Percentiles rank a stretch among this genome's conserved stretches.
Conservation (phyloP, 2,113 vertebrate genomes). For the Saguinus midas region DNA sequence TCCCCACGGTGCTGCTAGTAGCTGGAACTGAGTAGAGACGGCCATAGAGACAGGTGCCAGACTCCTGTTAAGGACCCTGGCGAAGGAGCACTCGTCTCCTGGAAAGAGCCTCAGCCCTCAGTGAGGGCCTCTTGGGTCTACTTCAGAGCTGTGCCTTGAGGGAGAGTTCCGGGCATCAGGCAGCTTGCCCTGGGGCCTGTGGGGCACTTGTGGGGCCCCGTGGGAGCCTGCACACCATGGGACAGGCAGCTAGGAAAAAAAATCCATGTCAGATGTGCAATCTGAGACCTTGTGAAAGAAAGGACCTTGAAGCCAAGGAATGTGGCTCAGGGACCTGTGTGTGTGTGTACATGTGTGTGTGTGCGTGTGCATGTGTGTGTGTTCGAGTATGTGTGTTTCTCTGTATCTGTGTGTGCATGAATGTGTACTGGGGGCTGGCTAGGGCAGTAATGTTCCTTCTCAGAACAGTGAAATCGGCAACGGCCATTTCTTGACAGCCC, state of each 20-base stretch:
- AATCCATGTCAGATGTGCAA: background rate
- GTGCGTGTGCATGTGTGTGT: fast-evolving
- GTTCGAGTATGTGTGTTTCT: fast-evolving
- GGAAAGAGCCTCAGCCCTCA: fast-evolving
- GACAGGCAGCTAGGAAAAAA: background rate
- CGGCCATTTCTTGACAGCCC: background rate
- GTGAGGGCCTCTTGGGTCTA: background rate
- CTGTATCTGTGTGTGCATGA: too few relatives aligned
- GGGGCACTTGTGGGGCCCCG: background rate
- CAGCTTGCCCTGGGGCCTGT: background rate
- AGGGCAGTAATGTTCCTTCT: background rate
- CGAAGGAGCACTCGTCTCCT: fast-evolving
- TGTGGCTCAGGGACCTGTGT: background rate
- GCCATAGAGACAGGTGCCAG: too few relatives aligned
- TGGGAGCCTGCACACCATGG: background rate
- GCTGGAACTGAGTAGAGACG: background rate
- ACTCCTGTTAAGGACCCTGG: fast-evolving
- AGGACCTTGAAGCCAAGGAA: background rate
- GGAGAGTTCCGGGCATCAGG: background rate
- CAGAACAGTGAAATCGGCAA: background rate
- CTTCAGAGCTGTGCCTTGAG: background rate
- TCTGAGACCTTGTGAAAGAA: background rate
- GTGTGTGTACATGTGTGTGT: too few relatives aligned
- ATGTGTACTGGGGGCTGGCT: background rate
- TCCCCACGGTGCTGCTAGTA: fast-evolving